Evolutionary conservation across 2,797 vertebrate species (phyloP).

Genomic region (Staurois parvus): DNA sequence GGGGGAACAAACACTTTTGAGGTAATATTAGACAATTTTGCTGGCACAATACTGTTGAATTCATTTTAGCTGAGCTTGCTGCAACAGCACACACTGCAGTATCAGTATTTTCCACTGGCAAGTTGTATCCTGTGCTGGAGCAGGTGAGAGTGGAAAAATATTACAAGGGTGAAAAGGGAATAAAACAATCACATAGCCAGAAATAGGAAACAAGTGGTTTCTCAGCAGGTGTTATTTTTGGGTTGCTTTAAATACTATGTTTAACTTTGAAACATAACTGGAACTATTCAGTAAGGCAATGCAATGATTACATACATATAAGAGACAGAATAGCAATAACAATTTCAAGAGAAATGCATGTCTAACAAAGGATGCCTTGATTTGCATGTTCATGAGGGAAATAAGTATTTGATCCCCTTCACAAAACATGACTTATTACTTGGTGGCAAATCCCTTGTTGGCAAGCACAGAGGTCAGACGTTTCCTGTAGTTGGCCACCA

Average conservation of each 20-base stretch:
- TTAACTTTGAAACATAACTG: too few species aligned
- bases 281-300: too few species aligned
- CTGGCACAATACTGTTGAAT: constrained; percentile 64
- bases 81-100: constrained; percentile 48
- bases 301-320: too few species aligned
- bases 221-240: not conserved
- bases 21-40: constrained; percentile 64
- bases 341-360: too few species aligned
- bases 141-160: constrained; percentile 67
- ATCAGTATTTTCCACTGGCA: constrained; percentile 58
- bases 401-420: too few species aligned
- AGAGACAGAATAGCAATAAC: too few species aligned
- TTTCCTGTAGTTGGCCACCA: too few species aligned
- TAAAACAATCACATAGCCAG: constrained; percentile 57
- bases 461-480: too few species aligned
- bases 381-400: too few species aligned
- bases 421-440: too few species aligned
- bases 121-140: constrained; percentile 63
- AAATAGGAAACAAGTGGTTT: constrained; percentile 4
- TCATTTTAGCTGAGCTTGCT: constrained; percentile 64
- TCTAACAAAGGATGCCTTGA: too few species aligned
- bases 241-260: not conserved
- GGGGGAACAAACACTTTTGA: constrained; percentile 63
- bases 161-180: constrained; percentile 63
- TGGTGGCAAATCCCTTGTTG: too few species aligned